Conservation (phyloP, 1,140 invertebrate genomes). For the Ostrea denselamellosa region DNA sequence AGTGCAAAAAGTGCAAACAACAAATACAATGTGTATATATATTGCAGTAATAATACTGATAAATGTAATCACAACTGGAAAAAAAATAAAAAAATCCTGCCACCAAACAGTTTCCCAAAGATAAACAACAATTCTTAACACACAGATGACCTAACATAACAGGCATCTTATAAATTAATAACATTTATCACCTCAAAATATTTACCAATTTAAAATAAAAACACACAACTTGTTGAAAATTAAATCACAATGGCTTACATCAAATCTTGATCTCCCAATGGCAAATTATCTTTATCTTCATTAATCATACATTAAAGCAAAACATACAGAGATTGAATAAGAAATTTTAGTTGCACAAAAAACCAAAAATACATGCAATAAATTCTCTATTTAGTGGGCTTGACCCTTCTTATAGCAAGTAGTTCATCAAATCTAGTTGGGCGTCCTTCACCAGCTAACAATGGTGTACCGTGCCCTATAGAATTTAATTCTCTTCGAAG, state of each 20-base stretch:
- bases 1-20: conserved; percentile 37
- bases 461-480: conserved; percentile 50
- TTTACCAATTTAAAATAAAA: not conserved
- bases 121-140: conserved; percentile 24
- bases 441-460: conserved; percentile 52
- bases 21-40: conserved; percentile 32
- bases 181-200: conserved; percentile 19
- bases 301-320: not conserved
- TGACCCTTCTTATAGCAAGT: conserved; percentile 35
- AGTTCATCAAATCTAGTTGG: conserved; percentile 48
- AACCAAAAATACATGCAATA: not conserved
- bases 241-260: not conserved
- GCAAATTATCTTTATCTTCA: not conserved
- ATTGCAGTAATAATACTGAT: conserved; percentile 36
- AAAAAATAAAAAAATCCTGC: not conserved
- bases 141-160: not conserved
- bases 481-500: conserved; percentile 48
- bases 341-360: not conserved
- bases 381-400: conserved; percentile 26
- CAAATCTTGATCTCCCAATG: not conserved
- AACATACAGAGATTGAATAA: not conserved
- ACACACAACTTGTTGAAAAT: not conserved
- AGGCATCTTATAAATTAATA: not conserved
- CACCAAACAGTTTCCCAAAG: conserved; percentile 27
- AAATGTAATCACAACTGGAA: not conserved